These are phyloP conservation scores for Penaeus monodon DNA, from an alignment of 2,888 invertebrate species.

Conservation along the genomic window DNA sequence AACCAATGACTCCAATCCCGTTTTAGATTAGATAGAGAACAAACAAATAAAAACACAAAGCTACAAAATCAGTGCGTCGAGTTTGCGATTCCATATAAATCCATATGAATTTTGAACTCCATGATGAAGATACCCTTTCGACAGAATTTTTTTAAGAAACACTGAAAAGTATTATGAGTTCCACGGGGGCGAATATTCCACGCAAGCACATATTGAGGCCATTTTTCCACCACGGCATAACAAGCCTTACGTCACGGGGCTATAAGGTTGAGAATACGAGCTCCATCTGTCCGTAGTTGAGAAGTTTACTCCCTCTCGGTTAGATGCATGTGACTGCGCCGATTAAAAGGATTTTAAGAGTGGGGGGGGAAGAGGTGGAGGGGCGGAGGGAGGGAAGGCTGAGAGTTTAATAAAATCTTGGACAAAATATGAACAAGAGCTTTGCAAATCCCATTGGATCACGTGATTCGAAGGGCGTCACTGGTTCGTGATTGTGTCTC, in stretches of 20 bases:
- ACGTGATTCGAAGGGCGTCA: neutral
- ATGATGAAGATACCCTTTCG: slow-evolving; percentile 18
- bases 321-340: slow-evolving; percentile 51
- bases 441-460: slow-evolving; percentile 22
- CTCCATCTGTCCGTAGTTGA: slow-evolving; percentile 12
- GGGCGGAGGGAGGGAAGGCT: slow-evolving; percentile 18
- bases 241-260: neutral
- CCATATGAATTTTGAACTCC: too few species aligned
- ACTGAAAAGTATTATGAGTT: slow-evolving; percentile 25
- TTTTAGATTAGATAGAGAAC: too few species aligned
- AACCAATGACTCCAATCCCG: too few species aligned
- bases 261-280: slow-evolving; percentile 19
- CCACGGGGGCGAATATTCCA: slow-evolving; percentile 37
- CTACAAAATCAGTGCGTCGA: too few species aligned
- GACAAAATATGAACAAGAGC: slow-evolving; percentile 46
- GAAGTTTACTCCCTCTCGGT: slow-evolving; percentile 52
- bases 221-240: slow-evolving; percentile 27
- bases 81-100: too few species aligned
- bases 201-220: slow-evolving; percentile 45
- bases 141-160: slow-evolving; percentile 13
- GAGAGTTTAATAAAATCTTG: slow-evolving; percentile 50
- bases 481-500: slow-evolving; percentile 10
- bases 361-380: slow-evolving; percentile 15
- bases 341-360: slow-evolving; percentile 54
- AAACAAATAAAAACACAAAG: too few species aligned